Evolutionary conservation across 1,140 invertebrate species (phyloP), one percentile per base, ranked within the genome.

Genomic region (Plectus sambesii): DNA sequence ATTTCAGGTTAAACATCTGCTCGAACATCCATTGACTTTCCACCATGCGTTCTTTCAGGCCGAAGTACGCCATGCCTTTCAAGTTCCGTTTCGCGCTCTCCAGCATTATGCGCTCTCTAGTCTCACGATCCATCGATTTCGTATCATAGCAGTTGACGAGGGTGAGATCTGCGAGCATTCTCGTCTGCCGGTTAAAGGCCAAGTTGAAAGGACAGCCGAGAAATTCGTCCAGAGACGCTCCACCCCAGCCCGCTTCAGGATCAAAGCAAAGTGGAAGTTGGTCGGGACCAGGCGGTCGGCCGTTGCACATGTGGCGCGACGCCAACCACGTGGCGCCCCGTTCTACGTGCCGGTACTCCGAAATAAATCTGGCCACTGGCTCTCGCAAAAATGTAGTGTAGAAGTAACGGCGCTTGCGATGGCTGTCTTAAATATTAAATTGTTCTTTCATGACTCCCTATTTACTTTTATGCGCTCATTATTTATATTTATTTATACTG

Each of bases 11-110:
- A 70, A 98, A 97, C n/a, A 86, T 92, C 72, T 87, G 81, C 70
- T 98, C 90, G 72, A 98, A 99, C 30, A 96, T 80, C 66, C 87
- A 87, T 70, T 97, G 92, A 85, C 82, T 66, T 63, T 84, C 82
- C 75, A 83, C 83, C 73, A 93, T 92, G 71, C 82, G 81, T 73
- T 98, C 93, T 19, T 88, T 93, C 42, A 98, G 76, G 48, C 92
- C 92, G 73, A 98, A 96, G 68, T 88, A 98, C 25, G 89, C 83
- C 84, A 97, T 88, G 40, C 82, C 82, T 50, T 82, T 80, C 25
- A 98, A 75, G 75, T 97, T 99, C 51, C 81, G 77, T 73, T 96
- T 96, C 27, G 93, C 93, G 69, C 87, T 90, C 26, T 84, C 81
- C 29, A 99, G 47, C 56, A 67, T 49, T 19, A 69, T 59, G 25